A percentile compares a stretch with the other conserved stretches of the same genome.
phyloP scores from a whole-genome alignment of 2,797 vertebrate species.

The Sibirionetta formosa region DNA sequence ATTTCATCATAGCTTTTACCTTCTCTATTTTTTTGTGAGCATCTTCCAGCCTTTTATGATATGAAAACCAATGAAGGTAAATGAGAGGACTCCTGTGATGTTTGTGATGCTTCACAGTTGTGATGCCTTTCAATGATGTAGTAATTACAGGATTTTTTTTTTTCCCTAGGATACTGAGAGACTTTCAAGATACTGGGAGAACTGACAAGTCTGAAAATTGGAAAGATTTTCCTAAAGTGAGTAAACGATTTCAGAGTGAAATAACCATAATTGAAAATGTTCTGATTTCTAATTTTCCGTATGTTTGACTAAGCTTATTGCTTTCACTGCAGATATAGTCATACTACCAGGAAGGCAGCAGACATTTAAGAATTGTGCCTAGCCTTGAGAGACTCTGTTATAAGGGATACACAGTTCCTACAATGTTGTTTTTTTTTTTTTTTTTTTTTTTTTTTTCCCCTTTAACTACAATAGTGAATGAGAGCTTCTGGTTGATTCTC shows the following conservation, averaged over 20 bases:
- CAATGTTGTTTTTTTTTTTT: too few relatives aligned
- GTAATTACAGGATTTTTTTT: not conserved
- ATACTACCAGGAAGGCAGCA: not conserved
- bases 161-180: not conserved
- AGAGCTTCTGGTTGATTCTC: conserved; percentile 2
- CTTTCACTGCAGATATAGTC: not conserved
- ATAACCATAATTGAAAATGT: conserved; percentile 1
- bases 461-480: not conserved
- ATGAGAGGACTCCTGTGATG: not conserved
- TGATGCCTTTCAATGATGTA: not conserved
- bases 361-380: not conserved
- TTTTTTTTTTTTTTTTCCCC: not conserved
- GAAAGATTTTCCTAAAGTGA: not conserved
- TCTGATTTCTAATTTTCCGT: not conserved
- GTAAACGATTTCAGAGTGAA: not conserved
- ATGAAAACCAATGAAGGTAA: not conserved
- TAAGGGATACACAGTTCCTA: not conserved
- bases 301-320: conserved; percentile 12
- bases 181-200: not conserved
- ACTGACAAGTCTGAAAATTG: not conserved
- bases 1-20: not conserved
- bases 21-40: not conserved
- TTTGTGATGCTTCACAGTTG: not conserved
- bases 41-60: not conserved
- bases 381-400: not conserved